Conservation (phyloP, 2,113 vertebrate species). For the Dicerorhinus sumatrensis region DNA sequence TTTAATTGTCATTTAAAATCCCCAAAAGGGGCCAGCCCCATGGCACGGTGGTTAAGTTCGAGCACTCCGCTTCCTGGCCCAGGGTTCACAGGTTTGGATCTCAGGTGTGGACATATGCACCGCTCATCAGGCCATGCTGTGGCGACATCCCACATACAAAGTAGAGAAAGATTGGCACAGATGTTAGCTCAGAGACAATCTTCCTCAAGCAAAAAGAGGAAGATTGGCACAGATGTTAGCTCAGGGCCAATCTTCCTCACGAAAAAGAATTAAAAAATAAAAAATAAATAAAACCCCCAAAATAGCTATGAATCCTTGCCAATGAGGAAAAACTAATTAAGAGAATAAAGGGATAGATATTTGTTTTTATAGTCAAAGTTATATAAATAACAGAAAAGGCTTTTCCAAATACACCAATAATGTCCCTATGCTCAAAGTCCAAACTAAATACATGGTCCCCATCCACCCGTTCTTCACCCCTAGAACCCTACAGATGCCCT, state of each 20-base stretch:
- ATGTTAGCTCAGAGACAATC: too few species aligned
- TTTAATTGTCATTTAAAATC: not conserved
- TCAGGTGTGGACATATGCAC: too few species aligned
- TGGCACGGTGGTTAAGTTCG: too few species aligned
- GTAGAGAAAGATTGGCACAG: too few species aligned
- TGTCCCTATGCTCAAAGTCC: not conserved
- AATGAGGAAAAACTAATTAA: conserved; percentile 33
- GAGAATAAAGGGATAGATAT: conserved; percentile 34
- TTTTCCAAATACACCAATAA: conserved; percentile 28
- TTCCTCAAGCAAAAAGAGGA: too few species aligned
- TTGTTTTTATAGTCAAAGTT: conserved; percentile 56
- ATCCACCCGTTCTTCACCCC: not conserved
- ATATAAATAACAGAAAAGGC: conserved; percentile 49
- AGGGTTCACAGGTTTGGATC: too few species aligned
- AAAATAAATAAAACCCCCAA: not conserved
- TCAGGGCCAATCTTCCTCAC: too few species aligned
- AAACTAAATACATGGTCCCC: not conserved
- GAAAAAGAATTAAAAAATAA: too few species aligned
- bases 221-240: too few species aligned
- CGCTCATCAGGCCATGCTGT: too few species aligned
- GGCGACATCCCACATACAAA: too few species aligned
- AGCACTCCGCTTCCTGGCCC: too few species aligned
- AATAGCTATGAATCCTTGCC: conserved; percentile 33
- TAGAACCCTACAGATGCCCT: not conserved
- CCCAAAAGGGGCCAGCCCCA: not conserved